These are phyloP conservation scores for Dyspetes luteomarginatus DNA, from an alignment of 2,888 invertebrate genomes.

Conservation along the genomic window DNA sequence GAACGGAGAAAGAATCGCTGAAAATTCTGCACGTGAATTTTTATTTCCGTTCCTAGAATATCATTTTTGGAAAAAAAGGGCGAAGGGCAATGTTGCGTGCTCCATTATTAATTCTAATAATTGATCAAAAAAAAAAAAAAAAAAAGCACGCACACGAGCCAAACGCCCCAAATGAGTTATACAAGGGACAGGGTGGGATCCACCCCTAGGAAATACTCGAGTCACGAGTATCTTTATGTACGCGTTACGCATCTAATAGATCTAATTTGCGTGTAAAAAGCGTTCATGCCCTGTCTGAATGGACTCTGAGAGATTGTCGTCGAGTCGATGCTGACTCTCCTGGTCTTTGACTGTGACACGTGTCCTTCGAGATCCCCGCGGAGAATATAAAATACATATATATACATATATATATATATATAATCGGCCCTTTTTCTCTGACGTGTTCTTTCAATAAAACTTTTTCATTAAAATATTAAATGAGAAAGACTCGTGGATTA, in stretches of 20 bases:
- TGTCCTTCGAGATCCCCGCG: conserved; percentile 47
- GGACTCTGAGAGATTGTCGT: conserved; percentile 57
- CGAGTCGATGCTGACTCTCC: conserved; percentile 46
- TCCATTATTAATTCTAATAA: conserved; percentile 82
- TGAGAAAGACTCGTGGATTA: background rate
- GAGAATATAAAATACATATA: no score
- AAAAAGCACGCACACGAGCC: conserved; percentile 77
- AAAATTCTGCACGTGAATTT: no score
- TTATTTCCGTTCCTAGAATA: no score
- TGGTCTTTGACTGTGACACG: conserved; percentile 57
- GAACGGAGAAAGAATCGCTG: no score
- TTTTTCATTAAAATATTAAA: conserved; percentile 19
- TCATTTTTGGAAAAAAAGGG: background rate
- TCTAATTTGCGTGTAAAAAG: conserved; percentile 82
- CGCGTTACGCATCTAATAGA: conserved; percentile 79
- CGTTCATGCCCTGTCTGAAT: conserved; percentile 56
- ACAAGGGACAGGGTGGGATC: conserved; percentile 35
- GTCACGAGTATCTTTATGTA: conserved; percentile 76
- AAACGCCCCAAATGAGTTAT: conserved; percentile 73
- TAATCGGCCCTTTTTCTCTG: conserved; percentile 5
- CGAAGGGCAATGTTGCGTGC: conserved; percentile 72
- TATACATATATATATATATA: background rate
- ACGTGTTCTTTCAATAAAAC: conserved; percentile 29
- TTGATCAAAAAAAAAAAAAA: conserved; percentile 78
- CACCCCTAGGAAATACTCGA: conserved; percentile 63